These are phyloP conservation scores for Vulpes lagopus DNA, from an alignment of 2,113 vertebrate genomes.

Conservation along the genomic window DNA sequence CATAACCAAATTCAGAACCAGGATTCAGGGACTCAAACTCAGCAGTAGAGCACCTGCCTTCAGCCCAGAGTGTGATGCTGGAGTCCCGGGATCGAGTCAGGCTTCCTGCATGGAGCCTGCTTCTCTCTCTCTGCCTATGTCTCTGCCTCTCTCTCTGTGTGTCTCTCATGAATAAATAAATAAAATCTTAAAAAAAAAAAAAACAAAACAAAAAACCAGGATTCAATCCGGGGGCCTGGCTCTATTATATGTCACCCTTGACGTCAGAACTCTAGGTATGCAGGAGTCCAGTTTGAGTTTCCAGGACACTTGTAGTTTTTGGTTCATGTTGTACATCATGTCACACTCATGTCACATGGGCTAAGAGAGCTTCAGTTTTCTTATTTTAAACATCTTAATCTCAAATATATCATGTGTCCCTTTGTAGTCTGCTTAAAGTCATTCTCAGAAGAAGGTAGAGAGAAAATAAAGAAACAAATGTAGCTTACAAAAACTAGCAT, in stretches of 20 bases:
- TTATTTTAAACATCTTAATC: conserved; percentile 27
- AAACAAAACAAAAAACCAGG: neutral
- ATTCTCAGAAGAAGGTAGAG: neutral
- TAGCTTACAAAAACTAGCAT: conserved; percentile 2
- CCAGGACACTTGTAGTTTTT: neutral
- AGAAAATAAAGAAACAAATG: neutral
- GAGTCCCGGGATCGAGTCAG: too few species aligned
- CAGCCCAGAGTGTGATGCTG: too few species aligned
- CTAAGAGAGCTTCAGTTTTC: neutral
- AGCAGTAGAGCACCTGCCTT: too few species aligned
- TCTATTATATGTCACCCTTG: neutral
- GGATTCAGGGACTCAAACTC: neutral
- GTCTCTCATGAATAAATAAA: too few species aligned
- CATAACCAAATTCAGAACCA: neutral
- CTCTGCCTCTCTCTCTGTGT: too few species aligned
- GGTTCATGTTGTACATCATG: neutral
- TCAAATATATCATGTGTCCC: neutral
- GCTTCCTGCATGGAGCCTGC: too few species aligned
- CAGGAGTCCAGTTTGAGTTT: neutral
- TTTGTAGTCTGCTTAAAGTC: conserved; percentile 2
- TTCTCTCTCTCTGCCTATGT: too few species aligned
- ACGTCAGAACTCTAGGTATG: neutral
- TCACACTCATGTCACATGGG: neutral
- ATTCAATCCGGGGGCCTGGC: neutral
- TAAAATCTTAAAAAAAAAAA: too few species aligned